Evolutionary conservation across 1,140 invertebrate genomes (phyloP).

Genomic region (Euschistus heros): DNA sequence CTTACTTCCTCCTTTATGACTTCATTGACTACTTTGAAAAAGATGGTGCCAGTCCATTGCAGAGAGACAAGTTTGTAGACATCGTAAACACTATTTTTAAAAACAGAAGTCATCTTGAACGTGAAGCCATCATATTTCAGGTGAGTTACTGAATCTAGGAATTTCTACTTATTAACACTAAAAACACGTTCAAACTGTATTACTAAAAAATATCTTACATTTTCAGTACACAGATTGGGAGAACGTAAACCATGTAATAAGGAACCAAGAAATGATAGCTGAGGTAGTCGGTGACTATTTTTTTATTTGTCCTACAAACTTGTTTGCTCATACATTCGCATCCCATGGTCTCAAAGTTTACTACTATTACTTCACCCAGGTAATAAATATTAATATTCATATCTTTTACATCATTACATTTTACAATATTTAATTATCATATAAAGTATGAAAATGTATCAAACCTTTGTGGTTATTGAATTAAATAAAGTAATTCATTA

Average conservation of each 20-base stretch:
- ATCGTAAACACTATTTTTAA: slow-evolving; percentile 82
- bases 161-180: not conserved
- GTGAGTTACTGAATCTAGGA: slow-evolving; percentile 37
- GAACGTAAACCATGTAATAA: slow-evolving; percentile 61
- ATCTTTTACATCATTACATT: too few relatives aligned
- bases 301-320: slow-evolving; percentile 85
- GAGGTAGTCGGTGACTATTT: slow-evolving; percentile 86
- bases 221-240: slow-evolving; percentile 88
- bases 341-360: slow-evolving; percentile 71
- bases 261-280: slow-evolving; percentile 74
- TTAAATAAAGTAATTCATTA: too few relatives aligned
- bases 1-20: slow-evolving; percentile 83
- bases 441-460: too few relatives aligned
- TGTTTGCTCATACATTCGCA: slow-evolving; percentile 74
- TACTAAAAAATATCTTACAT: slow-evolving; percentile 29
- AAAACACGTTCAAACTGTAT: too few relatives aligned
- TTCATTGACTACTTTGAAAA: slow-evolving; percentile 83
- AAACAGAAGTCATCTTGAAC: slow-evolving; percentile 65
- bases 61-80: slow-evolving; percentile 70
- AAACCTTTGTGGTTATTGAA: too few relatives aligned
- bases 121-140: slow-evolving; percentile 84
- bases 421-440: too few relatives aligned
- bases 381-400: slow-evolving; percentile 37
- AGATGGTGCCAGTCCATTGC: slow-evolving; percentile 64
- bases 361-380: slow-evolving; percentile 89